phyloP scores from a whole-genome alignment of 2,888 invertebrate species.

The Lasioglossum pauxillum region DNA sequence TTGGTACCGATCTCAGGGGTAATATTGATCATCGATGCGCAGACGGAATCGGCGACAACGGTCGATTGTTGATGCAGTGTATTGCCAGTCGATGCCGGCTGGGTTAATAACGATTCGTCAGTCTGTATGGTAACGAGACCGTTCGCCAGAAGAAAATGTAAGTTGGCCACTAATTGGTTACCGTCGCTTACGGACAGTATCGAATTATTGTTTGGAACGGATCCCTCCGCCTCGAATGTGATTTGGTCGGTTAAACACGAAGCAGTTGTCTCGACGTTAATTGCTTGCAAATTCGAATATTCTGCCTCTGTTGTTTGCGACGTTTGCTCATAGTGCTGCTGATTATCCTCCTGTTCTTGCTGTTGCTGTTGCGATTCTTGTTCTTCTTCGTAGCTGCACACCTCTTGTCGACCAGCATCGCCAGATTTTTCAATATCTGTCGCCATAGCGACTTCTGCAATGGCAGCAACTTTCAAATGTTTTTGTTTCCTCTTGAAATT shows the following conservation, averaged over 20 bases:
- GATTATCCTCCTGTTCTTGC: background rate
- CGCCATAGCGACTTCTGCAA: conserved; percentile 64
- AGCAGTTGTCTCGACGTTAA: conserved; percentile 62
- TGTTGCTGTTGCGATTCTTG: background rate
- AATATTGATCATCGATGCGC: background rate
- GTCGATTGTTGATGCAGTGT: conserved; percentile 12
- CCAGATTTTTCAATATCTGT: conserved; percentile 60
- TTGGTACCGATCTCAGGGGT: background rate
- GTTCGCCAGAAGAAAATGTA: conserved; percentile 78
- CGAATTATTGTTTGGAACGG: conserved; percentile 82
- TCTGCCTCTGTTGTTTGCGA: conserved; percentile 39
- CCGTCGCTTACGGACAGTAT: conserved; percentile 79
- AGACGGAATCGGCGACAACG: background rate
- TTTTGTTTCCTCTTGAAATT: conserved; percentile 67
- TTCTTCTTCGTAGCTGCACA: conserved; percentile 7
- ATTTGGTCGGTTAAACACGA: conserved; percentile 74
- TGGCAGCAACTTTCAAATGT: conserved; percentile 70
- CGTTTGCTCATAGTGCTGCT: conserved; percentile 11
- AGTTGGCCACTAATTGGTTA: conserved; percentile 79
- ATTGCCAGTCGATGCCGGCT: conserved; percentile 6
- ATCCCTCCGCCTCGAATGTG: conserved; percentile 74
- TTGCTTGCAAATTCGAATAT: conserved; percentile 63
- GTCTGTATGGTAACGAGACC: conserved; percentile 84
- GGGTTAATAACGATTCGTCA: conserved; percentile 82
- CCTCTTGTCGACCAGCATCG: background rate